Evolutionary conservation across 2,888 invertebrate genomes (phyloP), one percentile per base, ranked within the genome.

Genomic region (Tholera decimalis): DNA sequence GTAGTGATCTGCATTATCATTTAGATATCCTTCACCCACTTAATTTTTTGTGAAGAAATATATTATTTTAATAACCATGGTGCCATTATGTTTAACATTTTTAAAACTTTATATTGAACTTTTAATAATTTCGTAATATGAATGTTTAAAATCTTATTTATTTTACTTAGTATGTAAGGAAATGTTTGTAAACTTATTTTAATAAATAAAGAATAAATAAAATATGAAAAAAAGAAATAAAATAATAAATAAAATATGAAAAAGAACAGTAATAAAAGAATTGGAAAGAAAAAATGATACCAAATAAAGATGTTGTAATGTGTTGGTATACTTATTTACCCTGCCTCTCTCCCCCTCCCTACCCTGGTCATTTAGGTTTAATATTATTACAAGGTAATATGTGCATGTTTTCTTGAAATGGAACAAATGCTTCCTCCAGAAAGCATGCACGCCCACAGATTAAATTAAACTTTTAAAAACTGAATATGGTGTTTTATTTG

Each of bases 271-370:
- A n/a, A n/a, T n/a, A n/a, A n/a, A n/a, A n/a, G n/a, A n/a, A n/a
- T n/a, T n/a, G n/a, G 30, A n/a, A 13, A 56, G 7, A 8, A 24
- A 28, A 43, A 5, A 53, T 54, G 26, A 41, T 20, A 43, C 22
- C 3, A 66, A 91, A 88, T 89, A 90, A 90, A 91, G 50, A 67
- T 47, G 37, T 86, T 67, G 82, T 77, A 70, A 71, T 69, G 80
- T 76, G 68, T 68, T 77, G 43, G 90, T 87, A 71, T 88, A 84
- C 28, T 92, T 85, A 92, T 92, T 92, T 91, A 87, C 90, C 91
- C 61, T 26, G 56, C 70, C 80, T 56, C 51, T 30, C 50, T 84
- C 89, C 85, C 33, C 28, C 44, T 83, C 6, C 86, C 83, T 72
- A 46, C 66, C 76, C 73, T 18, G 44, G 24, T 57, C 37, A 37